phyloP scores from a whole-genome alignment of 2,113 vertebrate genomes.

The Eurystomus gularis region DNA sequence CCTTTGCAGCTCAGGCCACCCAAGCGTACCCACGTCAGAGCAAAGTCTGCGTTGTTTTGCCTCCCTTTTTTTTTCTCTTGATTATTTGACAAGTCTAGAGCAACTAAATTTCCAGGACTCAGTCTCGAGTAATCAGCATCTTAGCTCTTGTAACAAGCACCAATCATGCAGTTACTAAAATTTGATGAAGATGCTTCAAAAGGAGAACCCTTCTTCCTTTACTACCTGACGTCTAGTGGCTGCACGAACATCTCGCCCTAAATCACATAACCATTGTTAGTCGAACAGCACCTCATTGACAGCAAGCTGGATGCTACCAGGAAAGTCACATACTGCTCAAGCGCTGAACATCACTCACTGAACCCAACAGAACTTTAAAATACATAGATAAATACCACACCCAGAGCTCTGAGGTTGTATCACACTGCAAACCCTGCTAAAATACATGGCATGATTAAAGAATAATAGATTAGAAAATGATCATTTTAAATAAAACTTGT shows the following conservation, averaged over 20 bases:
- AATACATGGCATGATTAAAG: not conserved
- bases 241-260: not conserved
- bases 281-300: not conserved
- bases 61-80: no score
- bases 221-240: not conserved
- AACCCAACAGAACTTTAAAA: not conserved
- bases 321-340: not conserved
- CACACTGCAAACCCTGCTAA: not conserved
- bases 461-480: accelerated
- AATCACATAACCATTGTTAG: not conserved
- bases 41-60: not conserved
- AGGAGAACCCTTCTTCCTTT: not conserved
- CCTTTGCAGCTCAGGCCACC: not conserved
- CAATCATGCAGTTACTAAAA: not conserved
- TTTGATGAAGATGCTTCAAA: not conserved
- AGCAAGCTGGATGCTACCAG: not conserved
- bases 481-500: not conserved
- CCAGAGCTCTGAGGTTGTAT: not conserved
- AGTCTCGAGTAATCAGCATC: not conserved
- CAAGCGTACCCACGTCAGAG: not conserved
- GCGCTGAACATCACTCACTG: not conserved
- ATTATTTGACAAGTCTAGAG: not conserved
- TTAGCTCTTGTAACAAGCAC: not conserved
- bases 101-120: not conserved
- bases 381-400: not conserved